Base-by-base conservation (phyloP, 1,140 invertebrate genomes). In the Maniola jurtina region DNA sequence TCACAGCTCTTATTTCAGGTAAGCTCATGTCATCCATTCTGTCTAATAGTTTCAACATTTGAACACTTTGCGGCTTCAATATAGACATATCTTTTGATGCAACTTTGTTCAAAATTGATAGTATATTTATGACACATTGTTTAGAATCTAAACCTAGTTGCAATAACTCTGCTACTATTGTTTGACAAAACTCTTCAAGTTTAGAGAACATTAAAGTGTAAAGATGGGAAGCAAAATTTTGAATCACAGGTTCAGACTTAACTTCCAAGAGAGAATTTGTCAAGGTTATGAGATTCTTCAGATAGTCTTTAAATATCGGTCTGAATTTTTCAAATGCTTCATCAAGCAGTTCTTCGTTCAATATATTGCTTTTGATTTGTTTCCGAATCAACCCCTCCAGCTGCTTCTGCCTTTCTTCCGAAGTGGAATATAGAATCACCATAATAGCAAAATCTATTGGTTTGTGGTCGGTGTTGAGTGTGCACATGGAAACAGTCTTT, bases 371-470 rank as follows among this genome's bases (percentile, higher is more conserved):
- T 79, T 91, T 91, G 5, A 91, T 83, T 71, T 86, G 83, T 70
- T 90, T 90, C 57, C 77, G 81, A 15, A 91, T 77, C 45, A 88
- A 47, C 64, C 71, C 83, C 64, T 91, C 91, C 6, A 90, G 74
- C 65, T 81, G 79, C 59, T 81, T 90, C 72, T 90, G 83, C 57
- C 78, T 84, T 48, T 88, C 84, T 67, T 87, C 81, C 45, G 84
- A 81, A 62, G 80, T 78, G 42, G 89, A 85, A 75, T 81, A 87
- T 25, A 88, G 67, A 36, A 91, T 84, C 6, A 92, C 63, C 13
- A 91, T 68, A 54, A 91, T 82, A 13, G 91, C 77, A 62, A 91
- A 80, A 78, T 92, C 89, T 58, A 92, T 82, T 13, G 89, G 74
- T 73, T 88, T 90, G 64, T 91, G 84, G 57, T 89, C 87, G 40